Base-by-base conservation (phyloP, 2,113 vertebrate species). In the Cynoglossus semilaevis region DNA sequence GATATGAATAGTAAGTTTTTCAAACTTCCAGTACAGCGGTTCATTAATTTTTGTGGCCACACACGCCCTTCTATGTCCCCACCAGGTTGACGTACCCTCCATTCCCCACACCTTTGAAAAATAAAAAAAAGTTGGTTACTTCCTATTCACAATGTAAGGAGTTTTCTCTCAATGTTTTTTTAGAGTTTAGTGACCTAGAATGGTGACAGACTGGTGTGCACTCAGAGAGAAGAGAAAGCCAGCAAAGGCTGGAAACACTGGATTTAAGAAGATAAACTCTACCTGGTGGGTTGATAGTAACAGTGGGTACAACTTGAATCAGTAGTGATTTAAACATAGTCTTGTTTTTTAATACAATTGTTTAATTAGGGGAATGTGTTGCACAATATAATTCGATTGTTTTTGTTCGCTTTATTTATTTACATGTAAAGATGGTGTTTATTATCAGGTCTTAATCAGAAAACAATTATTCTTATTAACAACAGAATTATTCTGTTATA, bases 191-290 rank as follows among this genome's bases (percentile, higher is more conserved):
- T 97, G 74, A 88, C 59, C 51, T 98, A 95, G 94, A 91, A 98
- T 37, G 95, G 93, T 0, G 86, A 94, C 67, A 89, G 85, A 64
- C 85, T 98, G 15, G 81, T 95, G 61, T 93, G 92, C 37, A 91
- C 91, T 48, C 95, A 98, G 83, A 94, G 91, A 48, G 95, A 95
- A 9, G 94, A 97, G 44, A 98, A 98, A 78, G 83, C 87, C 1
- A 97, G 98, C 80, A 91, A 94, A 0, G 92, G 94, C 68, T 98
- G 95, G 95, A 96, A 86, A 69, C 92, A 96, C 45, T 98, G 95
- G 95, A 88, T 95, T 9, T 92, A 96, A 74, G 94, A 85, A 29
- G 92, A 90, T 69, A 86, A 92, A 76, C 84, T 99, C 43, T 77
- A 93, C 60, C 62, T 96, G 92, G 95, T 98, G 85, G 90, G 82